Conservation (phyloP, 30 jellyfish, hydroid and myxozoan species). For the Catostylus mosaicus region DNA sequence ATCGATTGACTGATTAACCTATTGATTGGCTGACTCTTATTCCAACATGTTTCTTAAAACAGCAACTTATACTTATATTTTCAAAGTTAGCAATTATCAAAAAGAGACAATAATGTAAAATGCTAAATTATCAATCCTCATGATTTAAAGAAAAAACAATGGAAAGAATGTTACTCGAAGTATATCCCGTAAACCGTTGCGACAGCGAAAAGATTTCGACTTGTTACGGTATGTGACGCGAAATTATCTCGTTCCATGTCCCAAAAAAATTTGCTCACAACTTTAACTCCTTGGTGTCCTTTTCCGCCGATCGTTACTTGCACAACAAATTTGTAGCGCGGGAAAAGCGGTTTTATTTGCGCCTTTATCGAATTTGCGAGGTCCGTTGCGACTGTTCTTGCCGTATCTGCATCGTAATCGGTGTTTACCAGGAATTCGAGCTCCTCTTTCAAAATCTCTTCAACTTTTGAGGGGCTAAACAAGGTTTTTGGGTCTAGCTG, state of each 20-base stretch:
- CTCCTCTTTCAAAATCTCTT: slow-evolving; percentile 38
- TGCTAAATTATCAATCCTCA: too few species aligned
- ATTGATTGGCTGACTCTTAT: too few species aligned
- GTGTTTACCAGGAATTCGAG: slow-evolving; percentile 23
- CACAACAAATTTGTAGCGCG: slow-evolving; percentile 58
- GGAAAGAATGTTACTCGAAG: slow-evolving; percentile 35
- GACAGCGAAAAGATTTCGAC: slow-evolving; percentile 59
- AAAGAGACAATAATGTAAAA: too few species aligned
- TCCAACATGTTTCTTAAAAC: too few species aligned
- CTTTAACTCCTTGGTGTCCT: slow-evolving; percentile 56
- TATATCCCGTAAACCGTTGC: slow-evolving; percentile 75
- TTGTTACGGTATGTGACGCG: slow-evolving; percentile 62
- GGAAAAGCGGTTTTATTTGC: slow-evolving; percentile 53
- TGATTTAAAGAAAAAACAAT: too few species aligned
- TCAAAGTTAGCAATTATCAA: too few species aligned
- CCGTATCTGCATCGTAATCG: slow-evolving; percentile 45
- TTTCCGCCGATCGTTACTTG: slow-evolving; percentile 67
- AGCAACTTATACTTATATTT: too few species aligned
- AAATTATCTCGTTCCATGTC: slow-evolving; percentile 61
- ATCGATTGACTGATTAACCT: too few species aligned
- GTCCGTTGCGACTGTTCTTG: slow-evolving; percentile 14
- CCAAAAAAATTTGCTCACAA: slow-evolving; percentile 68
- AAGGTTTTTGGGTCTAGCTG: slow-evolving; percentile 47
- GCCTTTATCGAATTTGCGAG: slow-evolving; percentile 54
- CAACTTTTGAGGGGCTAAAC: slow-evolving; percentile 46